phyloP scores from a whole-genome alignment of 2,113 vertebrate species.

The Podarcis raffonei region DNA sequence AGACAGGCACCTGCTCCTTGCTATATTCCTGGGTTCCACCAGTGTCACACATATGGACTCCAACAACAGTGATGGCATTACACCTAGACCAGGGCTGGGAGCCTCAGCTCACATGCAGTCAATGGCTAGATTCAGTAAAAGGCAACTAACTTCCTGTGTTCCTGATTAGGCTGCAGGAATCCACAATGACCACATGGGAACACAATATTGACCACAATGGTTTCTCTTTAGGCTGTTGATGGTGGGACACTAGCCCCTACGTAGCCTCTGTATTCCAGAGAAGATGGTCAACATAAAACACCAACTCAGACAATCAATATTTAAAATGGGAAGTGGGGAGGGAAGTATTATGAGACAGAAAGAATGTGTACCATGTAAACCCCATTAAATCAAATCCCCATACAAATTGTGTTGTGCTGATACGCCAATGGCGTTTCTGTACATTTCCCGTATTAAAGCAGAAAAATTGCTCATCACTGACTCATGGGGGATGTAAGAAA shows the following conservation, averaged over 20 bases:
- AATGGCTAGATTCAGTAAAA: too few species aligned
- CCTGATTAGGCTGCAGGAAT: background rate
- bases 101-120: too few species aligned
- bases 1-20: too few species aligned
- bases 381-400: conserved; percentile 55
- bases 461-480: conserved; percentile 39
- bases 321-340: conserved; percentile 28
- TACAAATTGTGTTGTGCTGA: conserved; percentile 39
- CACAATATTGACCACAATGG: background rate
- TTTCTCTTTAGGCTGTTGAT: too few species aligned
- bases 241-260: too few species aligned
- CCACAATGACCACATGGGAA: conserved; percentile 24
- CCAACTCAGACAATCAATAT: conserved; percentile 52
- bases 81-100: too few species aligned
- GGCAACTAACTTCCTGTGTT: too few species aligned
- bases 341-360: conserved; percentile 33
- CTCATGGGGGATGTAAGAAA: conserved; percentile 45
- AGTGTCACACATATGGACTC: too few species aligned
- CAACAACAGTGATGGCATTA: too few species aligned
- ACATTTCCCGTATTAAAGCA: conserved; percentile 34
- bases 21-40: too few species aligned
- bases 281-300: conserved; percentile 30
- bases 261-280: too few species aligned
- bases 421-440: conserved; percentile 25
- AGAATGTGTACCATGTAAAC: conserved; percentile 32